Evolutionary conservation across 2,888 invertebrate species (phyloP).

Genomic region (Harpagoxenus sublaevis): DNA sequence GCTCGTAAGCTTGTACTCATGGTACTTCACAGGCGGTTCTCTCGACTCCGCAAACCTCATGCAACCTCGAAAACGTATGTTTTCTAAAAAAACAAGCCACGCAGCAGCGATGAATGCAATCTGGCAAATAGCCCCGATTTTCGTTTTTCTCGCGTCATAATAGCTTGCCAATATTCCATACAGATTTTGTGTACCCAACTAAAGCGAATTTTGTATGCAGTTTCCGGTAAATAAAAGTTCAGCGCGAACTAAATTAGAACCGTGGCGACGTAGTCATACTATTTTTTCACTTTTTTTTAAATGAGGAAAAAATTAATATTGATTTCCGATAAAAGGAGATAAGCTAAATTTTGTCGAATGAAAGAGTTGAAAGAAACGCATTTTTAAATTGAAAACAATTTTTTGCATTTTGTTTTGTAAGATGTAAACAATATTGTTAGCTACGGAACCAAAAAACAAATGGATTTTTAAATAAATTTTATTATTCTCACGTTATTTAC

Average conservation of each 20-base stretch:
- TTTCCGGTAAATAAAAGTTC: conserved; percentile 10
- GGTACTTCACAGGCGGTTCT: conserved; percentile 47
- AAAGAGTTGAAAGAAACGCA: background rate
- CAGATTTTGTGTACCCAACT: conserved; percentile 10
- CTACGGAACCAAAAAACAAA: background rate
- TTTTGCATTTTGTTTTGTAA: background rate
- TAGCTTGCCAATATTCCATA: conserved; percentile 1
- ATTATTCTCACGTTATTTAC: background rate
- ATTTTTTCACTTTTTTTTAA: background rate
- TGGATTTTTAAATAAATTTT: conserved; percentile 1
- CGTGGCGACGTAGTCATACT: background rate
- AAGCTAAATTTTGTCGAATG: background rate
- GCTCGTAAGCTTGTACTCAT: conserved; percentile 44
- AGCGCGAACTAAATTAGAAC: conserved; percentile 1
- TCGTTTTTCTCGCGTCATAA: background rate
- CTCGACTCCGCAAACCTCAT: conserved; percentile 52
- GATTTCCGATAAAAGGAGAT: background rate
- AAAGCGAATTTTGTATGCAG: conserved; percentile 4
- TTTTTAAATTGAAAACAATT: background rate
- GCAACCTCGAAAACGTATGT: conserved; percentile 33
- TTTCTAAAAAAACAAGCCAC: conserved; percentile 46
- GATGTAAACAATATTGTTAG: background rate
- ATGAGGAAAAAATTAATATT: conserved; percentile 1
- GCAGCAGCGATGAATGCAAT: conserved; percentile 30
- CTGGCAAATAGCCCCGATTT: conserved; percentile 42